Conservation (phyloP, 2,113 vertebrate species). For the Gymnogyps californianus region DNA sequence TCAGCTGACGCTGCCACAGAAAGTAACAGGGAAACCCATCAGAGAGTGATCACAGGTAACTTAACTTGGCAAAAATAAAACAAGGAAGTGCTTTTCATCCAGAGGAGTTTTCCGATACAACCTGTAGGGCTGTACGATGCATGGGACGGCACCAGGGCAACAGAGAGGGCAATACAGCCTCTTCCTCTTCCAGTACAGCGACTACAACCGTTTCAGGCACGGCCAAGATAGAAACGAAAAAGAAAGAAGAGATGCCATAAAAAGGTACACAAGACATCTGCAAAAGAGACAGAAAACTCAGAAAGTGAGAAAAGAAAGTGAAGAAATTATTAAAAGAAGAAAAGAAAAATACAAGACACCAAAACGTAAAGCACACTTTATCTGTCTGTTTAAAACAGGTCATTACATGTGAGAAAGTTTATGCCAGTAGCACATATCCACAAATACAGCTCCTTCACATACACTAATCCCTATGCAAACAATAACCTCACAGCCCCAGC, state of each 20-base stretch:
- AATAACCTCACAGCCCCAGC: not conserved
- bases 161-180: not conserved
- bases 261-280: not conserved
- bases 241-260: not conserved
- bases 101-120: not conserved
- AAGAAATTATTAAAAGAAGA: not conserved
- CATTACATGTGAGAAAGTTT: not conserved
- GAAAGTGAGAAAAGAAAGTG: not conserved
- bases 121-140: not conserved
- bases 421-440: not conserved
- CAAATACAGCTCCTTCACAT: not conserved
- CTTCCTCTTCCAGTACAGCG: not conserved
- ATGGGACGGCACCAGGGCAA: not conserved
- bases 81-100: not conserved
- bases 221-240: not conserved
- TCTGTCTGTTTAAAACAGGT: not conserved
- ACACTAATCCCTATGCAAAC: not conserved
- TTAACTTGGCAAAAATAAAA: not conserved
- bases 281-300: not conserved
- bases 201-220: not conserved
- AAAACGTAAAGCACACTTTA: not conserved
- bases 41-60: not conserved
- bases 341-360: not conserved
- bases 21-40: not conserved
- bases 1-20: not conserved